Evolutionary conservation across 1,140 invertebrate species (phyloP).

Genomic region (Halotydeus destructor): DNA sequence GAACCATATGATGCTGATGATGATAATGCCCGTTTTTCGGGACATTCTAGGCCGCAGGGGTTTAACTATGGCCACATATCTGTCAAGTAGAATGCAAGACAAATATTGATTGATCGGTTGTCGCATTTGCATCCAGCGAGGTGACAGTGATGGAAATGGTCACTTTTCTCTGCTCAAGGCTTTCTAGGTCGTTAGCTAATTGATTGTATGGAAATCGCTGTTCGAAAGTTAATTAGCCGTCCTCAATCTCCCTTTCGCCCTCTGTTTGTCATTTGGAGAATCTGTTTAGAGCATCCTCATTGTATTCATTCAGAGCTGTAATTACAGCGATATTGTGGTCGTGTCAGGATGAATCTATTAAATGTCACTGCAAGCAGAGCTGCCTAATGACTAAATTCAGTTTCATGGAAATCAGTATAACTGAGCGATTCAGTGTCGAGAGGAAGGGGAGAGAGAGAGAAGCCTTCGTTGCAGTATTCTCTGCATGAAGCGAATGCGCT

Average conservation of each 20-base stretch:
- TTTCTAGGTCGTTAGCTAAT: background rate
- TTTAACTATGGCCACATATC: slow-evolving; percentile 75
- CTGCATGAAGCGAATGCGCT: no score
- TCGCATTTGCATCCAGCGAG: background rate
- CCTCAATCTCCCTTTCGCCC: background rate
- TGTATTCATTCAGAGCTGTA: no score
- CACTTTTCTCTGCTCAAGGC: background rate
- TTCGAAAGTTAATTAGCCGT: background rate
- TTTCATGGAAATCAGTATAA: no score
- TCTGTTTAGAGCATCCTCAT: no score
- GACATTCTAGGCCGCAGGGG: slow-evolving; percentile 65
- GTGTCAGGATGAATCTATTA: no score
- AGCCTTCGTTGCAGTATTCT: no score
- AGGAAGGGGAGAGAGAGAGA: no score
- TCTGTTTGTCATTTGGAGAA: no score
- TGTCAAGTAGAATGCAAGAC: slow-evolving; percentile 26
- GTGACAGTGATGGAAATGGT: background rate
- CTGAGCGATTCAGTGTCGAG: no score
- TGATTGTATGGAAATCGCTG: background rate
- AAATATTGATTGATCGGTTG: slow-evolving; percentile 4
- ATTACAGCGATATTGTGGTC: no score
- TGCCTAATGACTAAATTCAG: no score
- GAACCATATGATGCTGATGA: slow-evolving; percentile 58
- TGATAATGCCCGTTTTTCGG: slow-evolving; percentile 45
- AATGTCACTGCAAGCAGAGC: no score